Evolutionary conservation across 1,140 invertebrate species (phyloP).

Genomic region (Drosophila punjabiensis): DNA sequence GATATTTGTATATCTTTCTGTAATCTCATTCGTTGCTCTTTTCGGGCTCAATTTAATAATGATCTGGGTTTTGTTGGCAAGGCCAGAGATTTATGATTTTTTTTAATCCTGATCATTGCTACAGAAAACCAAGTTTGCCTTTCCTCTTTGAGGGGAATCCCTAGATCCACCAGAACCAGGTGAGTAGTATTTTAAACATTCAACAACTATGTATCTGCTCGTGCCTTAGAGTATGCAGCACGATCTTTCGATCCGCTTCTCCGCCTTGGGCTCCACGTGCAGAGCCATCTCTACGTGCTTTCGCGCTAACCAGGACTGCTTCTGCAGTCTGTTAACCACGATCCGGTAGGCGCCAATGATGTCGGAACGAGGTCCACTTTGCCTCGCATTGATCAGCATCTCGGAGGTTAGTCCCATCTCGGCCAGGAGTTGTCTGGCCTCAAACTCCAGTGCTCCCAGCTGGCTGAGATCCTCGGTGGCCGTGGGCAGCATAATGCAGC

Average conservation of each 20-base stretch:
- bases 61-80: not conserved
- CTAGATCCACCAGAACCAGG: constrained; percentile 19
- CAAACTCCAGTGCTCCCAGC: constrained; percentile 83
- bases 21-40: not conserved
- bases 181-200: constrained; percentile 52
- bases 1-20: not conserved
- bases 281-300: constrained; percentile 83
- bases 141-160: not conserved
- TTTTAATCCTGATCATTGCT: not conserved
- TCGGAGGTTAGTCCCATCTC: constrained; percentile 84
- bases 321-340: constrained; percentile 85
- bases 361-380: constrained; percentile 85
- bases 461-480: constrained; percentile 82
- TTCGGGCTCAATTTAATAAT: not conserved
- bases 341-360: constrained; percentile 86
- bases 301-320: constrained; percentile 80
- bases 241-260: constrained; percentile 77
- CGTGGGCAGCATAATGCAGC: constrained; percentile 85
- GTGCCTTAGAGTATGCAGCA: constrained; percentile 80
- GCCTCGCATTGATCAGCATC: constrained; percentile 83
- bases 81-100: not conserved
- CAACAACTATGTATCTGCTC: constrained; percentile 34
- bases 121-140: constrained; percentile 10
- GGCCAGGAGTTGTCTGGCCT: constrained; percentile 84
- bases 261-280: constrained; percentile 76